Percentiles rank a stretch among this genome's conserved stretches.
phyloP scores from a whole-genome alignment of 2,797 vertebrate species.

The Urocyon cinereoargenteus region DNA sequence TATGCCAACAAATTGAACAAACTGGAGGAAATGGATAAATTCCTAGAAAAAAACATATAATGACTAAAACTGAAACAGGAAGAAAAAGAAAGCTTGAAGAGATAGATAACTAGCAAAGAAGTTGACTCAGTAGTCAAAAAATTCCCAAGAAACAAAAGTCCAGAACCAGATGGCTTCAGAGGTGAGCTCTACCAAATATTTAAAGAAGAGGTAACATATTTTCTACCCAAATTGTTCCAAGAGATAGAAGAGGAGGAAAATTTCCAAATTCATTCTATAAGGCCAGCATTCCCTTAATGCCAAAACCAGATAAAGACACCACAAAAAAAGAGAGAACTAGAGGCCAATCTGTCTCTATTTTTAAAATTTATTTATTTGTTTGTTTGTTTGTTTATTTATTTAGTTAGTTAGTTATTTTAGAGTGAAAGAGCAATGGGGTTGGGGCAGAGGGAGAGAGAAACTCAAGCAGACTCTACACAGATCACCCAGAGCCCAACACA shows the following conservation, averaged over 20 bases:
- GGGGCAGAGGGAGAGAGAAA: background rate
- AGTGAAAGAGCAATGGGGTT: background rate
- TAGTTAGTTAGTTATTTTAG: too few relatives aligned
- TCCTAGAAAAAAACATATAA: background rate
- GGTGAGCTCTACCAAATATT: background rate
- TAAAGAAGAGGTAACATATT: background rate
- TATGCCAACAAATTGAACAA: background rate
- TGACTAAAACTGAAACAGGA: background rate
- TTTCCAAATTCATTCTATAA: background rate
- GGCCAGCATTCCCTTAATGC: background rate
- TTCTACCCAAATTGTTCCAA: background rate
- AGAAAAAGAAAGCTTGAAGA: background rate
- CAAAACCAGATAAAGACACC: background rate
- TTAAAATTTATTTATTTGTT: background rate
- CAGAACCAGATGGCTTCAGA: background rate
- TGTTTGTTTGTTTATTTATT: too few relatives aligned
- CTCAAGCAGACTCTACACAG: background rate
- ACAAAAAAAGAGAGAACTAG: background rate
- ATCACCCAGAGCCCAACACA: background rate
- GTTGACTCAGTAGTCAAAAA: background rate
- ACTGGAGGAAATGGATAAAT: background rate
- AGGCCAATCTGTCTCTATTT: background rate
- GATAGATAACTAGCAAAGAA: background rate
- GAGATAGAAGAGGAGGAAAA: background rate
- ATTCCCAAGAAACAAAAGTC: background rate